Percentiles rank a stretch among this genome's conserved stretches.
These are phyloP conservation scores for Remorina albescens DNA, from an alignment of 2,797 vertebrate genomes.

Conservation along the genomic window DNA sequence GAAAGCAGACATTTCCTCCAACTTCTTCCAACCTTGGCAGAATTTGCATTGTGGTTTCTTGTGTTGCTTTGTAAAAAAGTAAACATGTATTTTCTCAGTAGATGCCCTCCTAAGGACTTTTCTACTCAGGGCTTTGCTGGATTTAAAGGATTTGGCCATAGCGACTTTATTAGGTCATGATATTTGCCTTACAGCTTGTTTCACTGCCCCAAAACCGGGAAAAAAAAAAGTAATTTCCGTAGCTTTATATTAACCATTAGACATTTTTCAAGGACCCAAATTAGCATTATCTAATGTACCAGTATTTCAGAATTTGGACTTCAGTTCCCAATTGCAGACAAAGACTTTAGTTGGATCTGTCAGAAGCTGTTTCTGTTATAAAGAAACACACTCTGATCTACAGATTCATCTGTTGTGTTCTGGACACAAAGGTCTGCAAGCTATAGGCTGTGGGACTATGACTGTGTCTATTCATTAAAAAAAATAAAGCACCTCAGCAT, in stretches of 20 bases:
- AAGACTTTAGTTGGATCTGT: neutral
- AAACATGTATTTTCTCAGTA: no score
- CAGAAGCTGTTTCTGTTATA: neutral
- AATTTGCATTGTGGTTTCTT: neutral
- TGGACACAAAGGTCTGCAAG: neutral
- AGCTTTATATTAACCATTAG: neutral
- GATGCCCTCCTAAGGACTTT: neutral
- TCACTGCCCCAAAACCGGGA: neutral
- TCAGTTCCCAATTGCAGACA: neutral
- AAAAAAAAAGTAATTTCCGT: neutral
- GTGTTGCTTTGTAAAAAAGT: neutral
- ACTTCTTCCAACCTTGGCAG: neutral
- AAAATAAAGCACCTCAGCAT: neutral
- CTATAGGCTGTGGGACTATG: neutral
- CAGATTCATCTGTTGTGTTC: neutral
- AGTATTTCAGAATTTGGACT: neutral
- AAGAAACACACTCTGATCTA: neutral
- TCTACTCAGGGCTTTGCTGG: neutral
- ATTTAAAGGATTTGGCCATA: neutral
- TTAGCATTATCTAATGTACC: neutral
- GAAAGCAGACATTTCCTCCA: neutral
- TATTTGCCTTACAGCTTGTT: slow-evolving; percentile 1
- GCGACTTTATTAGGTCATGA: neutral
- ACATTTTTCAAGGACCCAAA: neutral
- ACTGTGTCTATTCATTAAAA: neutral